Evolutionary conservation across 2,797 vertebrate genomes (phyloP).

Genomic region (Balearica regulorum): DNA sequence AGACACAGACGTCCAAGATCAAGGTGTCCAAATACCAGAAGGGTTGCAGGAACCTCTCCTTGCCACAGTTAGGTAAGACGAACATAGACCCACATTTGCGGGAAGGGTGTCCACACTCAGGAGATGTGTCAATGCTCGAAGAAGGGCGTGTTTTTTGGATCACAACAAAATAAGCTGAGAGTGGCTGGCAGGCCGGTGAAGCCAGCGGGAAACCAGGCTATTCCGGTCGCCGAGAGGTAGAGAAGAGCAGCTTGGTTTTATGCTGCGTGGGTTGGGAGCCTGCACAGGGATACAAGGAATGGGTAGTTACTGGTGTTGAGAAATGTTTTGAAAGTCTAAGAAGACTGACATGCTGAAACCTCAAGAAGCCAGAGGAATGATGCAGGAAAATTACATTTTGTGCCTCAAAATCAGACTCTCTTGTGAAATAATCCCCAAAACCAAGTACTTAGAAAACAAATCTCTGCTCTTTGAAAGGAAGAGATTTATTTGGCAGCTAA

Average conservation of each 20-base stretch:
- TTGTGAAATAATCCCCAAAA: neutral
- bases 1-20: neutral
- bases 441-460: neutral
- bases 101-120: neutral
- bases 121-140: conserved; percentile 30
- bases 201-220: conserved; percentile 5
- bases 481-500: neutral
- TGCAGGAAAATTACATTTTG: neutral
- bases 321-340: neutral
- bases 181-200: conserved; percentile 12
- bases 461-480: neutral
- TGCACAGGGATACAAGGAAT: neutral
- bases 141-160: conserved; percentile 44
- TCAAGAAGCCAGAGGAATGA: neutral
- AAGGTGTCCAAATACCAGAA: neutral
- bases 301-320: neutral
- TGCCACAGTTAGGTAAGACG: neutral
- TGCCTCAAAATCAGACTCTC: neutral
- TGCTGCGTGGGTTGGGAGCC: neutral
- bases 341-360: neutral
- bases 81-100: conserved; percentile 7
- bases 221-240: conserved; percentile 4
- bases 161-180: conserved; percentile 26
- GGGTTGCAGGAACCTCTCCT: neutral
- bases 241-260: conserved; percentile 6